Conservation (phyloP, 2,113 vertebrate species). For the Periophthalmus modestus region DNA sequence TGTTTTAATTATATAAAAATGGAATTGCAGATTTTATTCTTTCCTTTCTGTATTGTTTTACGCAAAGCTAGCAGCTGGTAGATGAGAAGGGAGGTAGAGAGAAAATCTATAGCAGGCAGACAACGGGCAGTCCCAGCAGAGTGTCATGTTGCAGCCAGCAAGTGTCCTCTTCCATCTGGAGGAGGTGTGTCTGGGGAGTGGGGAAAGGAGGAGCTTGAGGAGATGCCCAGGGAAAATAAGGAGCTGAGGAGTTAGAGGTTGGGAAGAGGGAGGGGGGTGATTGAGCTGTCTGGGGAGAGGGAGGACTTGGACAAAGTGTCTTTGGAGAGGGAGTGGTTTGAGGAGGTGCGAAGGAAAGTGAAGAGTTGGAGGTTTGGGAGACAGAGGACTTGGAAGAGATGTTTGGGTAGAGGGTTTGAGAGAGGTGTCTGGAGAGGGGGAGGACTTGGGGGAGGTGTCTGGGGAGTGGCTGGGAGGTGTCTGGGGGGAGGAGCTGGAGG, state of each 20-base stretch:
- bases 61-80: conserved; percentile 32
- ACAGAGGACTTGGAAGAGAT: not conserved
- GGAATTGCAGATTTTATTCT: not conserved
- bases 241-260: not conserved
- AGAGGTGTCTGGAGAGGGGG: too few relatives aligned
- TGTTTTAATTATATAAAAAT: not conserved
- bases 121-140: conserved; percentile 32
- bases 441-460: too few relatives aligned
- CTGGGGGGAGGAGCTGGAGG: too few relatives aligned
- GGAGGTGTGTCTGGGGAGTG: not conserved
- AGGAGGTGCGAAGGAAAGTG: not conserved
- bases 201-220: not conserved
- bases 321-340: conserved; percentile 15
- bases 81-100: conserved; percentile 14
- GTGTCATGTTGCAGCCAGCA: conserved; percentile 38
- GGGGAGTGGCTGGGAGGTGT: too few relatives aligned
- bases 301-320: conserved; percentile 3
- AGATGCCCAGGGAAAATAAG: not conserved
- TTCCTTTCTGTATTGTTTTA: not conserved
- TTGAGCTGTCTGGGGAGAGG: not conserved
- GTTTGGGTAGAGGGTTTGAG: not conserved
- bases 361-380: not conserved
- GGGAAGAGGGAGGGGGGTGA: conserved; percentile 30
- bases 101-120: conserved; percentile 52
- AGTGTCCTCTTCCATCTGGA: conserved; percentile 22